Evolutionary conservation across 2,797 vertebrate genomes (phyloP).

Genomic region (Peromyscus nudipes): DNA sequence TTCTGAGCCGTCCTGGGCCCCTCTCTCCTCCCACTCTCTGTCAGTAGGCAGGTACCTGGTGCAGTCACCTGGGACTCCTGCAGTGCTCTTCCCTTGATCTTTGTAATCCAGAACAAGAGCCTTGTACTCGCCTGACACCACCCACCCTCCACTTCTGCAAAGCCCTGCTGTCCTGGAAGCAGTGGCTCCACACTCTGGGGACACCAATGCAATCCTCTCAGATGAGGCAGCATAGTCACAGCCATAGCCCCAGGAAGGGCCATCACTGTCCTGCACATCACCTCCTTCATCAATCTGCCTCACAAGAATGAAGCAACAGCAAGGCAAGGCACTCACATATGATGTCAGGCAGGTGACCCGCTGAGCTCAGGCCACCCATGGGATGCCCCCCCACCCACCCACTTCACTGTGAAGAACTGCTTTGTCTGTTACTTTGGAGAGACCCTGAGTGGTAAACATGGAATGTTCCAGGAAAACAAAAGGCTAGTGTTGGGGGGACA

Average conservation of each 20-base stretch:
- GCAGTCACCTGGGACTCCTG: fast-evolving
- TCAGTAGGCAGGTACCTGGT: fast-evolving
- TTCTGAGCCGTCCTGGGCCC: not conserved
- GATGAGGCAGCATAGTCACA: fast-evolving
- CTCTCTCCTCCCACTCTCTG: too few relatives aligned
- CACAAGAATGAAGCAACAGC: fast-evolving
- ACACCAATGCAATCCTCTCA: not conserved
- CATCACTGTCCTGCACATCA: fast-evolving
- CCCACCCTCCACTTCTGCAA: not conserved
- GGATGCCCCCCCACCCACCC: too few relatives aligned
- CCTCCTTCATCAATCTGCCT: not conserved
- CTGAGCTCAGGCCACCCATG: not conserved
- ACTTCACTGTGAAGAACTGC: not conserved
- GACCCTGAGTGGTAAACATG: not conserved
- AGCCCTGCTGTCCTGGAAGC: not conserved
- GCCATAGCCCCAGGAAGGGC: not conserved
- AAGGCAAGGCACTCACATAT: fast-evolving
- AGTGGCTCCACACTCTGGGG: not conserved
- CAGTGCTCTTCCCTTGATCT: not conserved
- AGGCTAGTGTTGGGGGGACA: not conserved
- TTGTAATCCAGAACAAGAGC: not conserved
- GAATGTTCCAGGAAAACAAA: not conserved
- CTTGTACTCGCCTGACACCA: not conserved
- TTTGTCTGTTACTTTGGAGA: not conserved
- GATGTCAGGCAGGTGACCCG: fast-evolving